Percentiles rank a stretch among this genome's conserved stretches.
Conservation (phyloP, 2,113 vertebrate species). For the Sander vitreus region DNA sequence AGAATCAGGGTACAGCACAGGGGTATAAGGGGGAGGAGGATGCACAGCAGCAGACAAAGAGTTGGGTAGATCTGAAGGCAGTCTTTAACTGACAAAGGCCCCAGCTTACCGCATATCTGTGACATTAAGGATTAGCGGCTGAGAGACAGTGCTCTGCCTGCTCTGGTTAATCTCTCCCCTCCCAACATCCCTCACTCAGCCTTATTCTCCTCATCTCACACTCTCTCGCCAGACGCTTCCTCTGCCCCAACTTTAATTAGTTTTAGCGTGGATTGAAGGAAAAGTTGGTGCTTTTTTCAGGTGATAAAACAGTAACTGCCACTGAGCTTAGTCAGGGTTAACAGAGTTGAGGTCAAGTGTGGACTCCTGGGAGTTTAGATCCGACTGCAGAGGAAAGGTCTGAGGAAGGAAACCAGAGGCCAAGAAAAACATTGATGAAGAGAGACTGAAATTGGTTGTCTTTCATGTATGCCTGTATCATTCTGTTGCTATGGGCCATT, state of each 20-base stretch:
- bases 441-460: slow-evolving; percentile 5
- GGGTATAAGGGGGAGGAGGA: slow-evolving; percentile 56
- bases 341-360: slow-evolving; percentile 71
- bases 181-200: slow-evolving; percentile 68
- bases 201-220: slow-evolving; percentile 53
- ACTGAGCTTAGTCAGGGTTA: slow-evolving; percentile 75
- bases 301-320: slow-evolving; percentile 78
- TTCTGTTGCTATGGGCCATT: not conserved
- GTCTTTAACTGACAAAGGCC: slow-evolving; percentile 75
- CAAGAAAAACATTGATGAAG: not conserved
- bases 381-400: slow-evolving; percentile 43
- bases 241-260: slow-evolving; percentile 81
- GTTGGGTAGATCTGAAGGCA: slow-evolving; percentile 71
- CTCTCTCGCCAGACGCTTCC: slow-evolving; percentile 54
- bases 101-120: slow-evolving; percentile 73
- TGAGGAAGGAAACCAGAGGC: slow-evolving; percentile 23
- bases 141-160: slow-evolving; percentile 73
- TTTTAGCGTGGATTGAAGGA: slow-evolving; percentile 70
- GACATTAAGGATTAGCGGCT: slow-evolving; percentile 79
- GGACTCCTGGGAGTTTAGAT: slow-evolving; percentile 56
- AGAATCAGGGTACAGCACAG: slow-evolving; percentile 51
- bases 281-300: slow-evolving; percentile 73
- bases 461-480: slow-evolving; percentile 17
- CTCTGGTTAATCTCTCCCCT: slow-evolving; percentile 72
- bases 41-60: slow-evolving; percentile 63